Percentiles rank a stretch among this genome's conserved stretches.
phyloP scores from a whole-genome alignment of 2,797 vertebrate genomes.

The Thaleichthys pacificus region DNA sequence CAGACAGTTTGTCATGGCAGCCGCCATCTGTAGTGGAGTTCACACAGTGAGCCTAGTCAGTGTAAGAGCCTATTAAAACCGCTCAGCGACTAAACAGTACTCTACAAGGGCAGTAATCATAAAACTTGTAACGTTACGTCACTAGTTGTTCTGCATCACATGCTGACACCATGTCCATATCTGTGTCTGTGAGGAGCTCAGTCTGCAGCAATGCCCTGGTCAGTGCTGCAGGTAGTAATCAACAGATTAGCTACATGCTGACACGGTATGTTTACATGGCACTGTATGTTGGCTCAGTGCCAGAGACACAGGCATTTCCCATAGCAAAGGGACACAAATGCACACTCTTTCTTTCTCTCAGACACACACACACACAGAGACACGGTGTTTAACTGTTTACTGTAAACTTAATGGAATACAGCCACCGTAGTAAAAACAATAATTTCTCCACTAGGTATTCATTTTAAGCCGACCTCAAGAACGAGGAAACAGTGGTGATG shows the following conservation, averaged over 20 bases:
- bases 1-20: too few species aligned
- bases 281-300: constrained; percentile 24
- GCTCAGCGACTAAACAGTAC: too few species aligned
- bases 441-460: neutral
- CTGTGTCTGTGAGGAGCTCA: too few species aligned
- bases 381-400: neutral
- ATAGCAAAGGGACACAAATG: constrained; percentile 5
- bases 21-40: too few species aligned
- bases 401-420: neutral
- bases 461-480: neutral
- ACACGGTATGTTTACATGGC: constrained; percentile 9
- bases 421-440: neutral
- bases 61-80: too few species aligned
- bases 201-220: too few species aligned
- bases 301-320: constrained; percentile 13
- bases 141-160: too few species aligned
- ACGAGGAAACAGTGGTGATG: neutral
- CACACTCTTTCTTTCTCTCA: neutral
- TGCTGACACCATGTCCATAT: too few species aligned
- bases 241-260: constrained; percentile 20
- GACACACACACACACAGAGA: neutral
- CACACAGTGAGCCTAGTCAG: too few species aligned
- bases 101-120: too few species aligned
- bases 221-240: neutral
- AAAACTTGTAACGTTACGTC: too few species aligned